Evolutionary conservation across 2,113 vertebrate genomes (phyloP).

Genomic region (Eolophus roseicapilla): DNA sequence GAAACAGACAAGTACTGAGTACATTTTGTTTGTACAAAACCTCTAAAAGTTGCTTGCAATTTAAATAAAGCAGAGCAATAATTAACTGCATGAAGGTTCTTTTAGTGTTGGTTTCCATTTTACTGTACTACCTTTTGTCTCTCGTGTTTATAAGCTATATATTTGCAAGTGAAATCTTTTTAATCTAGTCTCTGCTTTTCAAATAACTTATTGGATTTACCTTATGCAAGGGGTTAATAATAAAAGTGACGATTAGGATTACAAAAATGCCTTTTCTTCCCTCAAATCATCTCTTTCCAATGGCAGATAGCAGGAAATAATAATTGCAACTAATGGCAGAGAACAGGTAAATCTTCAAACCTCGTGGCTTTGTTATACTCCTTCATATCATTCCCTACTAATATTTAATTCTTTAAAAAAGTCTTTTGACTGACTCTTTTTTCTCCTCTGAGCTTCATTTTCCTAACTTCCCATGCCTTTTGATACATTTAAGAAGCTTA

Average conservation of each 20-base stretch:
- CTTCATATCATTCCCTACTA: conserved; percentile 4
- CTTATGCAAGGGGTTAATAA: background rate
- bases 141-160: background rate
- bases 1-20: background rate
- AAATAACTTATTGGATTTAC: background rate
- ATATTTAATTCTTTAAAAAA: conserved; percentile 54
- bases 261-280: conserved; percentile 24
- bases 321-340: background rate
- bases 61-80: background rate
- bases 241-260: conserved; percentile 10
- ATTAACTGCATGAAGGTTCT: background rate
- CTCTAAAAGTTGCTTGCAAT: background rate
- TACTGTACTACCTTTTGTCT: background rate
- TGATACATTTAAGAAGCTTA: conserved; percentile 43
- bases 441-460: conserved; percentile 23
- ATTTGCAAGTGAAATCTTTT: conserved; percentile 33
- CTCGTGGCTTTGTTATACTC: conserved; percentile 8
- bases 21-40: background rate
- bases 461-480: conserved; percentile 33
- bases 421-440: background rate
- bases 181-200: conserved; percentile 11
- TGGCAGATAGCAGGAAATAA: background rate
- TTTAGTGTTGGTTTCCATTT: background rate
- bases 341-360: conserved; percentile 36
- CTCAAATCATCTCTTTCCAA: background rate